These are phyloP conservation scores for Nomada lathburiana DNA, from an alignment of 2,888 invertebrate genomes.

Conservation along the genomic window DNA sequence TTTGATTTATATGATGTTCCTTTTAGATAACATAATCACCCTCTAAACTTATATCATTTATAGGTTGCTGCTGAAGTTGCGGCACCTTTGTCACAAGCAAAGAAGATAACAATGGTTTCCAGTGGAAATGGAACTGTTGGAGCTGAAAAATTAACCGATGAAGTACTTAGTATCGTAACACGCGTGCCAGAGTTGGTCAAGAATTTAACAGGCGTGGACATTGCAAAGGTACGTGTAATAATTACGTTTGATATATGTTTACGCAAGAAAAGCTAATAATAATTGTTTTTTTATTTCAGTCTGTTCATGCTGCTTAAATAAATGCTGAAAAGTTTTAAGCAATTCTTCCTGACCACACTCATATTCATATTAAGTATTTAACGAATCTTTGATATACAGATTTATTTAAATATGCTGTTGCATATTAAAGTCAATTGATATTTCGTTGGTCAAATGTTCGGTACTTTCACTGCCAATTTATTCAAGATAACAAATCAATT, in stretches of 20 bases:
- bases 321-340: constrained; percentile 49
- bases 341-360: constrained; percentile 51
- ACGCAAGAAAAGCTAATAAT: constrained; percentile 17
- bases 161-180: constrained; percentile 96
- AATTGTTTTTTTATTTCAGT: constrained; percentile 77
- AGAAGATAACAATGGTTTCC: constrained; percentile 98
- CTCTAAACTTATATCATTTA: constrained; percentile 10
- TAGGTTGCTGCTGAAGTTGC: constrained; percentile 98
- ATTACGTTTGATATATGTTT: background rate
- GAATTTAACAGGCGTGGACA: constrained; percentile 96
- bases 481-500: constrained; percentile 32
- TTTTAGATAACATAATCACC: background rate
- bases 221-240: constrained; percentile 89
- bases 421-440: constrained; percentile 41
- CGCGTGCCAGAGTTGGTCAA: constrained; percentile 96
- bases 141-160: constrained; percentile 96
- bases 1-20: background rate
- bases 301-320: constrained; percentile 82
- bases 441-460: constrained; percentile 53
- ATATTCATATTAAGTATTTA: constrained; percentile 55
- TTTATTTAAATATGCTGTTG: constrained; percentile 55
- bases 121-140: constrained; percentile 96
- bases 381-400: constrained; percentile 56
- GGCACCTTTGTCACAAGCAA: constrained; percentile 96
- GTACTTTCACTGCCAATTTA: constrained; percentile 68